A percentile compares a stretch with the other conserved stretches of the same genome.
Conservation (phyloP, 1,140 invertebrate species). For the Procambarus clarkii region DNA sequence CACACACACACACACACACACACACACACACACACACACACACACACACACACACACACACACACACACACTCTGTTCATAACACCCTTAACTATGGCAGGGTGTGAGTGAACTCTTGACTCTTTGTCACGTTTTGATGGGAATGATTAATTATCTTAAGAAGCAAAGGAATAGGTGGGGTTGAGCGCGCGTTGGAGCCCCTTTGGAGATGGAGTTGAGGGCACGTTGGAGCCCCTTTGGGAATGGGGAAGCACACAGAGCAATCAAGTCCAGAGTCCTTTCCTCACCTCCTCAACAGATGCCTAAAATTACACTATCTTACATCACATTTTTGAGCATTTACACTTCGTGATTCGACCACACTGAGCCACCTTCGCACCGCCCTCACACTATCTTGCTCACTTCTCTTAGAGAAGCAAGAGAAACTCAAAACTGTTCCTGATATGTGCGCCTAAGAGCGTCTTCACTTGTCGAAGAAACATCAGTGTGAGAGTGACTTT, state of each 20-base stretch:
- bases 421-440: not conserved
- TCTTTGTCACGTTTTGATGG: not conserved
- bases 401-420: not conserved
- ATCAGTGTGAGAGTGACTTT: conserved; percentile 9
- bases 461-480: not conserved
- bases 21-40: no score
- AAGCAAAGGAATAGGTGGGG: not conserved
- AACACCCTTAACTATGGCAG: not conserved
- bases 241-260: not conserved
- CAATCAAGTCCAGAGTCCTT: not conserved
- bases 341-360: not conserved
- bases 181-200: no score
- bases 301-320: conserved; percentile 30
- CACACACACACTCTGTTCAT: no score
- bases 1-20: no score
- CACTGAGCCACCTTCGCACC: not conserved
- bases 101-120: not conserved
- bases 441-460: conserved; percentile 20
- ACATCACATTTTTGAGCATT: conserved; percentile 62
- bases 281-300: not conserved
- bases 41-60: no score
- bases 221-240: not conserved
- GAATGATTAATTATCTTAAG: not conserved
- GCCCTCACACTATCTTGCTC: not conserved
- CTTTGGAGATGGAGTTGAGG: not conserved